These are phyloP conservation scores for Rhinophrynus dorsalis DNA, from an alignment of 2,797 vertebrate genomes.

Conservation along the genomic window DNA sequence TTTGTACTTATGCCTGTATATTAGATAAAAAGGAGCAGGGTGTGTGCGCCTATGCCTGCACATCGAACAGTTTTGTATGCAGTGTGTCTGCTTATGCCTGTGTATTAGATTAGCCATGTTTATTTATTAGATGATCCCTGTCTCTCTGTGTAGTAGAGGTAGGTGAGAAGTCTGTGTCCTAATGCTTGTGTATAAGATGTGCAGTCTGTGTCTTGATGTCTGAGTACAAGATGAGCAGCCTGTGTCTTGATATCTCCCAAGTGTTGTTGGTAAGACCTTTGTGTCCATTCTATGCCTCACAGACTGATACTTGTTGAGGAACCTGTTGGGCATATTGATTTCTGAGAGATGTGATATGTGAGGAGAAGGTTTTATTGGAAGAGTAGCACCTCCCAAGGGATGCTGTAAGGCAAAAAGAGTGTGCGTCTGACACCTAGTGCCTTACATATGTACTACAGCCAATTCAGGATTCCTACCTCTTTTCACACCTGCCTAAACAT, in stretches of 20 bases:
- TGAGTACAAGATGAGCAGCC: not conserved
- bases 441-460: not conserved
- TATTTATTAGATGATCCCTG: not conserved
- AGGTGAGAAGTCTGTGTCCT: not conserved
- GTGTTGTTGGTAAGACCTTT: constrained; percentile 37
- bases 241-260: constrained; percentile 14
- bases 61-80: too few relatives aligned
- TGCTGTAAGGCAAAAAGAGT: constrained; percentile 2
- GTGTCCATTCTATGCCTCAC: constrained; percentile 35
- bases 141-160: not conserved
- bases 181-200: too few relatives aligned
- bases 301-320: constrained; percentile 49
- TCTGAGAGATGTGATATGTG: constrained; percentile 43
- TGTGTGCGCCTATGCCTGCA: not conserved
- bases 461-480: too few relatives aligned
- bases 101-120: too few relatives aligned
- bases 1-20: not conserved
- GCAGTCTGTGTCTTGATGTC: not conserved
- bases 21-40: not conserved
- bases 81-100: too few relatives aligned
- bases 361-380: constrained; percentile 47
- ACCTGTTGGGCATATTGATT: constrained; percentile 51
- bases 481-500: too few relatives aligned
- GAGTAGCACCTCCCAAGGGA: constrained; percentile 24
- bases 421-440: constrained; percentile 46